phyloP scores from a whole-genome alignment of 2,888 invertebrate genomes.

The Cephus pygmeus region DNA sequence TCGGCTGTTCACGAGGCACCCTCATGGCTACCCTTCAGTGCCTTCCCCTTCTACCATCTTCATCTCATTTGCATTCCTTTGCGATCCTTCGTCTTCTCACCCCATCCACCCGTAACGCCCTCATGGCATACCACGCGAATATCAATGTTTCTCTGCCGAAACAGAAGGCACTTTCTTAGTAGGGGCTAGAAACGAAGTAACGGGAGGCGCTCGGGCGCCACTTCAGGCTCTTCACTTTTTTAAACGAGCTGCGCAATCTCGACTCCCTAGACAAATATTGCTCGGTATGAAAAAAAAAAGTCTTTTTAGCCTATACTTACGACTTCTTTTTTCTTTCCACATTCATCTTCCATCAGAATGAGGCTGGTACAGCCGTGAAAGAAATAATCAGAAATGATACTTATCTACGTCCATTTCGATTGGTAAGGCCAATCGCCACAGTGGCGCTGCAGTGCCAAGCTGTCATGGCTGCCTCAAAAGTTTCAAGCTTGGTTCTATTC shows the following conservation, averaged over 20 bases:
- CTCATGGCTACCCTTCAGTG: conserved; percentile 7
- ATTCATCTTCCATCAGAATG: too few species aligned
- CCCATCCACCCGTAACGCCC: conserved; percentile 24
- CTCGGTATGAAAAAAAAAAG: neutral
- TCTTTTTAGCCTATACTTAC: neutral
- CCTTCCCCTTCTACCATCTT: conserved; percentile 7
- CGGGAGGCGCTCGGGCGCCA: too few species aligned
- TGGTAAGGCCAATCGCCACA: neutral
- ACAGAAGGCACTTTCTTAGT: conserved; percentile 1
- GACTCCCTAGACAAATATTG: neutral
- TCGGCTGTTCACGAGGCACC: conserved; percentile 14
- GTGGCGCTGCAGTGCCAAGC: neutral
- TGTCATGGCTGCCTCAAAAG: neutral
- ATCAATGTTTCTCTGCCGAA: conserved; percentile 33
- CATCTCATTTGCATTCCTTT: conserved; percentile 45
- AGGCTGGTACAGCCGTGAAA: neutral
- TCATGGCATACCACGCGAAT: conserved; percentile 30
- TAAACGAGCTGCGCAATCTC: neutral
- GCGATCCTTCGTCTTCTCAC: conserved; percentile 35
- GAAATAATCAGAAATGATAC: neutral
- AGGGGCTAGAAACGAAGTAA: neutral
- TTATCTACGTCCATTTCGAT: neutral
- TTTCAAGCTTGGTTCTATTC: neutral
- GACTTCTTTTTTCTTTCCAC: too few species aligned
- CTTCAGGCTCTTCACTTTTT: neutral